These are phyloP conservation scores for Campoletis sonorensis DNA, from an alignment of 1,140 invertebrate genomes.

Conservation along the genomic window DNA sequence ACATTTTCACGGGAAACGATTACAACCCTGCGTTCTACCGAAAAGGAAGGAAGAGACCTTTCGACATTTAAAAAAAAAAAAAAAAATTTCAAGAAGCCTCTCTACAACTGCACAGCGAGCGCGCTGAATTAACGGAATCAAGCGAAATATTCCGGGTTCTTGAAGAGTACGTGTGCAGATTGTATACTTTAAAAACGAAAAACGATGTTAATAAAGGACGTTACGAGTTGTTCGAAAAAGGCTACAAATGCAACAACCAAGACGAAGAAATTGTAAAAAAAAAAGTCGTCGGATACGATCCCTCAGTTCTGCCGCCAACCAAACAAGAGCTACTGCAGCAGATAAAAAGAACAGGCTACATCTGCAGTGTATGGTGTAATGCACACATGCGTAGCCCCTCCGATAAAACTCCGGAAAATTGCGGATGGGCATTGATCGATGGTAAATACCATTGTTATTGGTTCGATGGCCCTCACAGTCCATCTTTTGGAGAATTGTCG, in stretches of 20 bases:
- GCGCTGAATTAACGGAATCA: slow-evolving; percentile 28
- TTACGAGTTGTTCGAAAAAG: slow-evolving; percentile 45
- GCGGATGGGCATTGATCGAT: slow-evolving; percentile 51
- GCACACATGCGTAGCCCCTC: slow-evolving; percentile 53
- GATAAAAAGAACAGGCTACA: slow-evolving; percentile 49
- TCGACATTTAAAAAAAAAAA: slow-evolving; percentile 39
- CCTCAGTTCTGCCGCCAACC: slow-evolving; percentile 53
- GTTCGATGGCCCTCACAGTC: slow-evolving; percentile 53
- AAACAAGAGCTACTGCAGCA: slow-evolving; percentile 53
- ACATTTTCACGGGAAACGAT: slow-evolving; percentile 53
- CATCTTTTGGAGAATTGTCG: slow-evolving; percentile 43
- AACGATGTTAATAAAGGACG: slow-evolving; percentile 54
- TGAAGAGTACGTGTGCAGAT: slow-evolving; percentile 50
- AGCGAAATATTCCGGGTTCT: slow-evolving; percentile 27
- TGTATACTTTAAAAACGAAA: slow-evolving; percentile 52
- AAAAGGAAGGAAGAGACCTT: slow-evolving; percentile 40
- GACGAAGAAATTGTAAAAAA: slow-evolving; percentile 39
- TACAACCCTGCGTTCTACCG: slow-evolving; percentile 41
- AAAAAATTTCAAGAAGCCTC: slow-evolving; percentile 41
- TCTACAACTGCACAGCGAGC: slow-evolving; percentile 35
- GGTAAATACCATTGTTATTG: slow-evolving; percentile 49
- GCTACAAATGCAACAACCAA: slow-evolving; percentile 32
- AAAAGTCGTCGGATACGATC: slow-evolving; percentile 51
- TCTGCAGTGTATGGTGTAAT: slow-evolving; percentile 54
- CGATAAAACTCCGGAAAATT: slow-evolving; percentile 48